phyloP scores from a whole-genome alignment of 2,113 vertebrate species.

The Ariopsis seemanni region DNA sequence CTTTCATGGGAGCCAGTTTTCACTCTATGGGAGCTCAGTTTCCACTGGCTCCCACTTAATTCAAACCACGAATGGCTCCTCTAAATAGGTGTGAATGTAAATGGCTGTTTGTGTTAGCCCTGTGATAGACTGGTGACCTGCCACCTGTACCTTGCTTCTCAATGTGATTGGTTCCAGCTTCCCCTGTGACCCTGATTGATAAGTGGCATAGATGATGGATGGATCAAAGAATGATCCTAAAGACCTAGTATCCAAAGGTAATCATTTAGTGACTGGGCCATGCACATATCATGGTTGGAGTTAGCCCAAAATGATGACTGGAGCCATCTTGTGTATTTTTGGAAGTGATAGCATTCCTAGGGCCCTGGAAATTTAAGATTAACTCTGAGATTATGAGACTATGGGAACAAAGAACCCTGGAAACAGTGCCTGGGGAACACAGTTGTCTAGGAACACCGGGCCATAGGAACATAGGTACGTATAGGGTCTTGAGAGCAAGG shows the following conservation, averaged over 20 bases:
- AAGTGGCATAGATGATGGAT: no score
- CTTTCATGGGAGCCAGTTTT: no score
- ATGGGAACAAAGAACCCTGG: no score
- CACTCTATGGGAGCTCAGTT: no score
- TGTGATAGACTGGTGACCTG: no score
- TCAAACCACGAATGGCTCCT: no score
- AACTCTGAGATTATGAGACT: background rate
- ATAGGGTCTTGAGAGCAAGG: background rate
- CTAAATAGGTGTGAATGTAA: no score
- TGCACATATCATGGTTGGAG: background rate
- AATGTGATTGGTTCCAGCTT: no score
- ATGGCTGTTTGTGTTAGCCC: no score
- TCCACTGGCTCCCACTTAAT: no score
- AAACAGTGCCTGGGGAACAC: background rate
- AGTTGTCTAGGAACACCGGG: background rate
- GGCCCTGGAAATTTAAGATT: background rate
- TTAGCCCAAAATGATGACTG: background rate
- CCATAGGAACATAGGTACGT: background rate
- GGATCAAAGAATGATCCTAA: background rate
- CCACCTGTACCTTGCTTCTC: no score
- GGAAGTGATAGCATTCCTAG: background rate
- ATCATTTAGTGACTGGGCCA: background rate
- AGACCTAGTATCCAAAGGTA: background rate
- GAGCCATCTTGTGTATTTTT: background rate
- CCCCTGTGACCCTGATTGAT: no score